Percentiles rank a stretch among this genome's conserved stretches.
phyloP scores from a whole-genome alignment of 1,140 invertebrate genomes.

The Zaprionus inermis region DNA sequence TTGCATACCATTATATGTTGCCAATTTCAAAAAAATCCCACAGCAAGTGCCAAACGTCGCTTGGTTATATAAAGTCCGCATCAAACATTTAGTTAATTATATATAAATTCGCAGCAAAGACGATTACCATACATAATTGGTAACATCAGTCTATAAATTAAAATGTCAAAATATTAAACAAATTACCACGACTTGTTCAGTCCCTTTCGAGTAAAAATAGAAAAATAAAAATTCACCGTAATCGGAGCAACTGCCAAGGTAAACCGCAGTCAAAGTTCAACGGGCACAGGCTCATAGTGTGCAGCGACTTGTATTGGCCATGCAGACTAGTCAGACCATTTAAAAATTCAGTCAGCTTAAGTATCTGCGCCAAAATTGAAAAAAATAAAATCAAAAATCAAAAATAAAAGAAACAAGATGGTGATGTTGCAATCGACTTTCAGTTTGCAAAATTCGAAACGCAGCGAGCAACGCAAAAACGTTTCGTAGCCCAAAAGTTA shows the following conservation, averaged over 20 bases:
- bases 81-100: slow-evolving; percentile 2
- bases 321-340: slow-evolving; percentile 1
- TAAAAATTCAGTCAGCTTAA: slow-evolving; percentile 32
- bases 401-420: not conserved
- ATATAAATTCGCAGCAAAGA: not conserved
- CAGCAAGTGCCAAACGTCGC: not conserved
- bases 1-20: not conserved
- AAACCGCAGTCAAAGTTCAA: slow-evolving; percentile 68
- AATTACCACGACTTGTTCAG: not conserved
- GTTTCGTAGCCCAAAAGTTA: slow-evolving; percentile 45
- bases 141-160: not conserved
- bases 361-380: slow-evolving; percentile 14
- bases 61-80: not conserved
- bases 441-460: slow-evolving; percentile 71
- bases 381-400: not conserved
- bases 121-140: slow-evolving; percentile 4
- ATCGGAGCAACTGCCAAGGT: slow-evolving; percentile 59
- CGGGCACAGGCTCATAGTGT: slow-evolving; percentile 12
- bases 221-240: slow-evolving; percentile 22
- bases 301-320: not conserved
- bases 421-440: slow-evolving; percentile 61
- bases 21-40: not conserved
- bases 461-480: slow-evolving; percentile 44
- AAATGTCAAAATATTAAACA: slow-evolving; percentile 21
- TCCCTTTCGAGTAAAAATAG: slow-evolving; percentile 10